phyloP scores from a whole-genome alignment of 2,888 invertebrate genomes.

The Melanchra persicariae region DNA sequence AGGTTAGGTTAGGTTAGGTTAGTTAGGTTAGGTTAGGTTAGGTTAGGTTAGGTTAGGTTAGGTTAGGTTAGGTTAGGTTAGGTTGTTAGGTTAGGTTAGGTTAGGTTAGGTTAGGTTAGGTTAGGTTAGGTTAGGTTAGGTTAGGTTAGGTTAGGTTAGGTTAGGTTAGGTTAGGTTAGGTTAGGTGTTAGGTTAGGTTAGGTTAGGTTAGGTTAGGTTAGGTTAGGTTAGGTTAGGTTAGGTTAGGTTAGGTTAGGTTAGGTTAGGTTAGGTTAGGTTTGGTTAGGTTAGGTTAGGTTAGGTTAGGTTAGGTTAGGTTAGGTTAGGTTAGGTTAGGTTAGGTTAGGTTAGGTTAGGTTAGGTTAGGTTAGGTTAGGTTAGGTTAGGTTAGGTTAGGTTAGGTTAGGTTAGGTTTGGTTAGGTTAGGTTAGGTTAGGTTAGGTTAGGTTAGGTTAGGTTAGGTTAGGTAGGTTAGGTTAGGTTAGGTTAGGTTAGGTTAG shows the following conservation, averaged over 20 bases:
- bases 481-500: too few species aligned
- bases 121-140: not conserved
- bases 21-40: not conserved
- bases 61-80: slow-evolving; percentile 1
- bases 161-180: not conserved
- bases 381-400: too few species aligned
- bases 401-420: too few species aligned
- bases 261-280: not conserved
- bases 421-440: too few species aligned
- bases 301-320: too few species aligned
- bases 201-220: slow-evolving; percentile 1
- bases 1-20: not conserved
- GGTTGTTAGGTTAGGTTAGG: slow-evolving; percentile 1
- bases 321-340: too few species aligned
- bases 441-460: too few species aligned
- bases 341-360: too few species aligned
- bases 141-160: not conserved
- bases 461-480: too few species aligned
- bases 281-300: too few species aligned
- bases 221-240: not conserved
- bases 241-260: not conserved
- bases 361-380: too few species aligned
- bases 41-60: slow-evolving; percentile 1
- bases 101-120: not conserved
- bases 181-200: not conserved